Evolutionary conservation across 2,797 vertebrate genomes (phyloP).

Genomic region (Coendou prehensilis): DNA sequence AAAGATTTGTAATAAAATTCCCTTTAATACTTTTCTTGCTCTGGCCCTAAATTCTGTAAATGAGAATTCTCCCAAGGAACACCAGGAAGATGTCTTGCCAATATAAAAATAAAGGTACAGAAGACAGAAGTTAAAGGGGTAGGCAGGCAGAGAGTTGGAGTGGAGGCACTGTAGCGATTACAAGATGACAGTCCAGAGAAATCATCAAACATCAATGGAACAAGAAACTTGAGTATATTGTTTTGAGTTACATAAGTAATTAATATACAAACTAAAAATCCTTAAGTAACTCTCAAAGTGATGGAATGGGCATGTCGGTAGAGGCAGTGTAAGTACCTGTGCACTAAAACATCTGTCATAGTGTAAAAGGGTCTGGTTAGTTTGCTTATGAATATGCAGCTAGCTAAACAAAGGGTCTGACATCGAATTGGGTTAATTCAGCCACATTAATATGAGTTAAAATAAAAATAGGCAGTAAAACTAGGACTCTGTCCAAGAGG

Average conservation of each 20-base stretch:
- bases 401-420: neutral
- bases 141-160: neutral
- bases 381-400: neutral
- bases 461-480: neutral
- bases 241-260: constrained; percentile 47
- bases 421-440: neutral
- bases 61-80: neutral
- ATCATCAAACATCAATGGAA: neutral
- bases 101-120: neutral
- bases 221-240: neutral
- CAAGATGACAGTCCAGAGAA: neutral
- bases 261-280: constrained; percentile 27
- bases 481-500: neutral
- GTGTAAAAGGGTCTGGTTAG: neutral
- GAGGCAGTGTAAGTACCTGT: neutral
- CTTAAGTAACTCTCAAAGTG: constrained; percentile 8
- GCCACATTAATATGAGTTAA: neutral
- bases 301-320: neutral
- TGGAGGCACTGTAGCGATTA: neutral
- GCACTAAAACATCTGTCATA: neutral
- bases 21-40: neutral
- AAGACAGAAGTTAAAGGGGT: neutral
- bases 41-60: neutral
- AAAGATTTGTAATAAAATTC: neutral
- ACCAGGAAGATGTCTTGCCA: neutral